Percentiles rank a stretch among this genome's conserved stretches.
Conservation (phyloP, 1,140 invertebrate species). For the Ptiloglossa arizonensis region DNA sequence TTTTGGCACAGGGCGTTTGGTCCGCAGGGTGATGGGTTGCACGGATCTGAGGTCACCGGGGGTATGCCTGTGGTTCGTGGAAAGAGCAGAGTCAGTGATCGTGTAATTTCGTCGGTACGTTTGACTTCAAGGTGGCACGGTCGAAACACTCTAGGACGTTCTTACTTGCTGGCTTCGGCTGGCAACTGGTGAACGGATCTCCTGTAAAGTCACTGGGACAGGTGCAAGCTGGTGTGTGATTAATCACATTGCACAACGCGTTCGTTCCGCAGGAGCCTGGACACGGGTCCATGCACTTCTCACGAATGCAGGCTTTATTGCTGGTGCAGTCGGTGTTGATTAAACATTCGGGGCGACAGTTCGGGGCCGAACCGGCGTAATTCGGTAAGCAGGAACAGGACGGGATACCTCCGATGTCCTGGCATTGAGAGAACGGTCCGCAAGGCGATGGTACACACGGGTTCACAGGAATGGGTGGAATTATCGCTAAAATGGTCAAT, state of each 20-base stretch:
- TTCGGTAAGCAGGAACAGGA: slow-evolving; percentile 83
- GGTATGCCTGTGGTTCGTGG: slow-evolving; percentile 52
- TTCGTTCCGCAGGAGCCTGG: slow-evolving; percentile 87
- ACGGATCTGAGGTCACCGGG: slow-evolving; percentile 73
- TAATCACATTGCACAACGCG: slow-evolving; percentile 83
- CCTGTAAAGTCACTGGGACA: slow-evolving; percentile 83
- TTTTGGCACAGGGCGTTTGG: slow-evolving; percentile 77
- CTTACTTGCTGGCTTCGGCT: slow-evolving; percentile 76
- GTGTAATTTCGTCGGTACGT: background rate
- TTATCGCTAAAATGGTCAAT: slow-evolving; percentile 36
- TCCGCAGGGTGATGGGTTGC: slow-evolving; percentile 83
- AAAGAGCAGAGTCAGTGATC: background rate
- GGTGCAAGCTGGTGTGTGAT: slow-evolving; percentile 83
- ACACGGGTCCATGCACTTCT: slow-evolving; percentile 89
- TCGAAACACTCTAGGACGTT: background rate
- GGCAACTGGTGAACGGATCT: slow-evolving; percentile 84
- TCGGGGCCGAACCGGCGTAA: slow-evolving; percentile 86
- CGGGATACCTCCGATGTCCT: slow-evolving; percentile 79
- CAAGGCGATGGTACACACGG: slow-evolving; percentile 83
- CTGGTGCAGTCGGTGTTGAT: slow-evolving; percentile 89
- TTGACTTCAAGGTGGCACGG: background rate
- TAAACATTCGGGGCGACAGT: slow-evolving; percentile 88
- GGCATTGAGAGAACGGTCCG: slow-evolving; percentile 83
- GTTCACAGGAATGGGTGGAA: slow-evolving; percentile 54
- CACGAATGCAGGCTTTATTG: slow-evolving; percentile 87